Conservation (phyloP, 2,797 vertebrate genomes). For the Micromesistius poutassou region DNA sequence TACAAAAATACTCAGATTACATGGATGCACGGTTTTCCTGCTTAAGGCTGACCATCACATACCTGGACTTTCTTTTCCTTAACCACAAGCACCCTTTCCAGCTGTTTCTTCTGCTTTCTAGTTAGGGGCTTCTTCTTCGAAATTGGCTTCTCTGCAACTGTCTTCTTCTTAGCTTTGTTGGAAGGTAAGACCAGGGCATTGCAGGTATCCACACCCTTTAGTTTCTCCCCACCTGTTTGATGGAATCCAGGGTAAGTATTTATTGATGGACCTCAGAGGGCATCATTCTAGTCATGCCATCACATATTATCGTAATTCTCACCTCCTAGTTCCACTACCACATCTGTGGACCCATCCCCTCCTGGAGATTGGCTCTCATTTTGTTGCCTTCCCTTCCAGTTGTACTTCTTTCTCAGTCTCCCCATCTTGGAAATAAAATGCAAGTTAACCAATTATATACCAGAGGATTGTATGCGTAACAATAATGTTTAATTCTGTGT, state of each 20-base stretch:
- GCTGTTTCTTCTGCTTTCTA: slow-evolving; percentile 83
- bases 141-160: slow-evolving; percentile 23
- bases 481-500: background rate
- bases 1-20: background rate
- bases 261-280: background rate
- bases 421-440: slow-evolving; percentile 69
- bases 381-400: slow-evolving; percentile 81
- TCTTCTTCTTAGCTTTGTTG: slow-evolving; percentile 78
- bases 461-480: background rate
- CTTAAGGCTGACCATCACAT: background rate
- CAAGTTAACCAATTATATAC: background rate
- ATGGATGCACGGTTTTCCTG: background rate
- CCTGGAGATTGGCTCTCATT: slow-evolving; percentile 33
- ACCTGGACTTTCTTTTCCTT: slow-evolving; percentile 93
- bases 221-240: slow-evolving; percentile 62
- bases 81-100: slow-evolving; percentile 87
- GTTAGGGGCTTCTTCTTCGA: slow-evolving; percentile 80
- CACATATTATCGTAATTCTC: background rate
- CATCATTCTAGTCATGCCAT: background rate
- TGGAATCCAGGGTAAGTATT: background rate
- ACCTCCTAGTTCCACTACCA: slow-evolving; percentile 74
- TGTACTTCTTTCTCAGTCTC: slow-evolving; percentile 75
- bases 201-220: slow-evolving; percentile 88
- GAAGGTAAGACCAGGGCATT: slow-evolving; percentile 86
- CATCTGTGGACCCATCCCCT: slow-evolving; percentile 34